phyloP scores from a whole-genome alignment of 37 sponge, comb jelly and placozoan species.

The Diacarnus erythraeanus region DNA sequence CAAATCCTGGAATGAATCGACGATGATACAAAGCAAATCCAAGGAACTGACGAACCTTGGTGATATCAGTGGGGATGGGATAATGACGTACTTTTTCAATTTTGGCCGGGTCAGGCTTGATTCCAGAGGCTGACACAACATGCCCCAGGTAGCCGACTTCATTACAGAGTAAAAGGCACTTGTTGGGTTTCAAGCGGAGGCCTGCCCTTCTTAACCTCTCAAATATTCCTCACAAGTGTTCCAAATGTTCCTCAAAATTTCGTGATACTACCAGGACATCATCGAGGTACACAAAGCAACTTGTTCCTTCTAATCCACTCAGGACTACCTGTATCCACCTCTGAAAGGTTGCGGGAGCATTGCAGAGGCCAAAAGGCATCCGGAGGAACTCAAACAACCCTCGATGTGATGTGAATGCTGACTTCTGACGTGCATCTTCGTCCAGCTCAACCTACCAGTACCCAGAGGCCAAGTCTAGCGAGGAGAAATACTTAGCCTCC shows the following conservation, averaged over 20 bases:
- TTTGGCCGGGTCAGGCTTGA: conserved; percentile 14
- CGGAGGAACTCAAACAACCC: no score
- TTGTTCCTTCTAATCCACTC: conserved; percentile 1
- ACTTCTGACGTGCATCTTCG: conserved; percentile 31
- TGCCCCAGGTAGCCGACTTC: conserved; percentile 21
- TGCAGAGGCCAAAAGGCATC: no score
- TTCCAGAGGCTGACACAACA: conserved; percentile 23
- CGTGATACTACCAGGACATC: conserved; percentile 20
- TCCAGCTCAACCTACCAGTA: conserved; percentile 36
- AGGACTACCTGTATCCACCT: conserved; percentile 26
- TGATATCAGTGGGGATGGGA: conserved; percentile 23
- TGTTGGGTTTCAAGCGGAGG: conserved; percentile 31
- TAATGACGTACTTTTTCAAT: neutral
- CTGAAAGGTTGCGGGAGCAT: no score
- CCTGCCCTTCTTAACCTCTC: conserved; percentile 21
- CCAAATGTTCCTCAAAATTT: conserved; percentile 26
- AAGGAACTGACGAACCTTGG: conserved; percentile 17
- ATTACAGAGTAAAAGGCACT: conserved; percentile 26
- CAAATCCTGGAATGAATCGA: conserved; percentile 14
- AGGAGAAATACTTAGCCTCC: conserved; percentile 21
- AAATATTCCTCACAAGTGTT: conserved; percentile 20
- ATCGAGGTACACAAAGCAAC: conserved; percentile 34
- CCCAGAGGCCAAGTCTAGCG: no score
- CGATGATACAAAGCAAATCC: conserved; percentile 33
- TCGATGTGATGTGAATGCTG: conserved; percentile 34